Base-by-base conservation (phyloP, 2,113 vertebrate species). In the Neodontobutis hainanensis region DNA sequence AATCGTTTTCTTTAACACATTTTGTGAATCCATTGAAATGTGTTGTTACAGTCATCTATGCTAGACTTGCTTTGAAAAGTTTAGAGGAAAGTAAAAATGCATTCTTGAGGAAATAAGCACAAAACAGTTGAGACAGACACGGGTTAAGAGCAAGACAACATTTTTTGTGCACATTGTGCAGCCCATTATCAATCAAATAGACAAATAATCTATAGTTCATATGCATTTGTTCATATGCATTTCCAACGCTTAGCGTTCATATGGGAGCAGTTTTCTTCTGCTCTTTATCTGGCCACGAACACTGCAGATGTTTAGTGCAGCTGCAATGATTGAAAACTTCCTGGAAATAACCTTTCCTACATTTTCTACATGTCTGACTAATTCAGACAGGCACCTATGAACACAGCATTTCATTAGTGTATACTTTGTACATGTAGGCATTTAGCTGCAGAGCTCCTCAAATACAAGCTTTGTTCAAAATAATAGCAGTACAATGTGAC, bases 231-330 rank as follows among this genome's bases (percentile, higher is more conserved):
- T 27, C 62, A 62, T 27, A 56, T 38, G 14, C 35, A 43, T 65
- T 59, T 66, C 45, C n/a, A 48, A 34, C 16, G n/a, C 27, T 51
- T 48, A 63, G 14, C 32, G 10, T 10, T 27, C 62, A 62, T 27
- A 56, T 72, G 67, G 46, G 52, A 75, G n/a, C 44, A 38, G 69
- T 79, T 76, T 70, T 47, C 52, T 70, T 36, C 44, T 40, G 40
- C 14, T 42, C 32, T n/a, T 15, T 45, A 32, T 12, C 16, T 47
- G 3, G 4, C n/a, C 10, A 38, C 27, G 1, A 55, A 19, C 42
- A 32, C 14, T 57, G 38, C n/a, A 53, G 11, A 57, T 16, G 14
- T 49, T 10, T 34, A 15, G 8, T 50, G 27, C 36, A 15, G 14
- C 34, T 15, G 32, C 19, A 9, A 43, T 8, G 8, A 36, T 43